Conservation (phyloP, 2,888 invertebrate species). For the Leistus spinibarbis region DNA sequence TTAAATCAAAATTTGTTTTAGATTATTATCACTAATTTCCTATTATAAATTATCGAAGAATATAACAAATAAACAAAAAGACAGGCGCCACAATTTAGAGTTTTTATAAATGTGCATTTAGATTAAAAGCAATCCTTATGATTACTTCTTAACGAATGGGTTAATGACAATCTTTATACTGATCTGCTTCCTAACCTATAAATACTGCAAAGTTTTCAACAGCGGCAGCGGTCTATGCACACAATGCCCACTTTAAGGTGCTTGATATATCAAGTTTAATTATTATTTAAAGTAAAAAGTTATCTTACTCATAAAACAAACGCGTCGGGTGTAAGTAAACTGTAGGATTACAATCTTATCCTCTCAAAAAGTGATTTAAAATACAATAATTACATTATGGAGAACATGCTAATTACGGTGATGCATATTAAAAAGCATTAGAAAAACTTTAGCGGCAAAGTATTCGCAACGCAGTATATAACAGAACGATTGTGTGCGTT, state of each 20-base stretch:
- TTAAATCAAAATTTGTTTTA: too few relatives aligned
- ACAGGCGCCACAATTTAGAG: too few relatives aligned
- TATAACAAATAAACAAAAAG: too few relatives aligned
- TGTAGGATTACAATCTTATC: slow-evolving; percentile 32
- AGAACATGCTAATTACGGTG: slow-evolving; percentile 30
- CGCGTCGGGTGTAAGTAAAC: slow-evolving; percentile 34
- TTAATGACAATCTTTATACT: neutral
- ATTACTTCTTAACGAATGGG: too few relatives aligned
- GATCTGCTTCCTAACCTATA: slow-evolving; percentile 17
- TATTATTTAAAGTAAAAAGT: slow-evolving; percentile 37
- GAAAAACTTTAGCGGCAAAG: neutral
- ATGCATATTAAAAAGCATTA: neutral
- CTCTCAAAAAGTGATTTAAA: slow-evolving; percentile 29
- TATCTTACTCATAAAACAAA: slow-evolving; percentile 33
- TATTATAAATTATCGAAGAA: too few relatives aligned
- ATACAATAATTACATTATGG: slow-evolving; percentile 35
- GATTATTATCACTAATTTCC: too few relatives aligned
- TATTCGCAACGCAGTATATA: neutral
- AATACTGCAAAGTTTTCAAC: slow-evolving; percentile 26
- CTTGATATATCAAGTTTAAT: slow-evolving; percentile 34
- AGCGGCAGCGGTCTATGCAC: slow-evolving; percentile 23
- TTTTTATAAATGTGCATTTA: too few relatives aligned
- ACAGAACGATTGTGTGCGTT: neutral
- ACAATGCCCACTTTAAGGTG: slow-evolving; percentile 35
- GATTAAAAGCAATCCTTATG: too few relatives aligned